Evolutionary conservation across 1,140 invertebrate genomes (phyloP), one percentile per base, ranked within the genome.

Genomic region (Linepithema humile): DNA sequence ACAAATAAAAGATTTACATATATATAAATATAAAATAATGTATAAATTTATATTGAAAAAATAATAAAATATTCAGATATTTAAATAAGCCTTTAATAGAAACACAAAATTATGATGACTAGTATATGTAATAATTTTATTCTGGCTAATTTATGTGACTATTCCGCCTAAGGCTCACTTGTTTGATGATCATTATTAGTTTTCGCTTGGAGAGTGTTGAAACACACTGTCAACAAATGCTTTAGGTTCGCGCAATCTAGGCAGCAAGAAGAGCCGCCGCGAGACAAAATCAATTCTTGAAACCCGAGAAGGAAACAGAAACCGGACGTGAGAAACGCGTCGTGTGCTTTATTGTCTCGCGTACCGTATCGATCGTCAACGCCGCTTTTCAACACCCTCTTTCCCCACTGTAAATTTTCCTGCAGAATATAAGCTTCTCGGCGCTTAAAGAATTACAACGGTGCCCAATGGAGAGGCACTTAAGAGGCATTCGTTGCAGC

Each of bases 371-470:
- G 89, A 91, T 90, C 90, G 88, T 4, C 23, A 6, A 43, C 59
- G 43, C 23, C 48, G 73, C 60, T 87, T 67, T 64, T 50, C 83
- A 89, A 89, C 87, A 60, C 70, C 35, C 83, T 69, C 70, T 26
- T 26, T 43, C 55, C 20, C 40, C 64, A 9, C 38, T 67, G 17
- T 85, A 57, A 38, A 80, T 89, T 89, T 88, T 88, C 86, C 48
- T 75, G 67, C 75, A 69, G 70, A 64, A 87, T 77, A 73, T 73
- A 67, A 74, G 74, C 67, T 60, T 84, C 62, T 85, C 82, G 12
- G 43, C 57, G 73, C 74, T 86, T 89, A 83, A 84, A 89, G 88
- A 89, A 89, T 89, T 84, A 86, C 88, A 57, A 75, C 60, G 17
- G 26, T n/a, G 29, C 57, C 40, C 59, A 48, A 69, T 64, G 23